phyloP scores from a whole-genome alignment of 2,113 vertebrate species.

The human (Homo sapiens) region GRCh38 chr1:188362001-188362500 shows the following conservation, averaged over 20 bases:
- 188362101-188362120: not conserved
- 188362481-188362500: not conserved
- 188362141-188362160: not conserved
- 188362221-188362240: not conserved
- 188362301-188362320: not conserved
- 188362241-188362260: not conserved
- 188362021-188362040: not conserved
- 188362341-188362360: not conserved
- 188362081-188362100: not conserved
- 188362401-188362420: not conserved
- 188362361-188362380: not conserved
- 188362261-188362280: not conserved
- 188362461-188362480: not conserved
- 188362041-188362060: not conserved
- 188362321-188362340: not conserved
- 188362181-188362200: not conserved
- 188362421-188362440: not conserved
- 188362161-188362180: not conserved
- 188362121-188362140: not conserved
- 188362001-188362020: not conserved
- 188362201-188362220: not conserved
- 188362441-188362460: not conserved
- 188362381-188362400: not conserved
- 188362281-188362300: not conserved
- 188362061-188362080: not conserved